Evolutionary conservation across 2,113 vertebrate species (phyloP).

Genomic region (Octodon degus): DNA sequence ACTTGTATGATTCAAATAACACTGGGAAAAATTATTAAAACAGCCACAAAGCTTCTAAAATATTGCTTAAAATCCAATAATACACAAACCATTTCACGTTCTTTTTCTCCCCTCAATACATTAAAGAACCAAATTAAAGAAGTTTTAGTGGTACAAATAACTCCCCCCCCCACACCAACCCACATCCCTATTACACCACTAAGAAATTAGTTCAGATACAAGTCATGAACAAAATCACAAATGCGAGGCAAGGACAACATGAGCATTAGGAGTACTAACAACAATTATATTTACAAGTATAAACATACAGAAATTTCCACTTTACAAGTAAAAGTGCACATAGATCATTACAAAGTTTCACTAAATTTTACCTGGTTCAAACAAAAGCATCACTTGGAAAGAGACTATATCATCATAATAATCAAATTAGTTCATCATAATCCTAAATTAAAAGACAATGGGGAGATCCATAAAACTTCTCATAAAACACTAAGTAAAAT

Average conservation of each 20-base stretch:
- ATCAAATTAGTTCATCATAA: constrained; percentile 85
- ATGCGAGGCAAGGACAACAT: constrained; percentile 85
- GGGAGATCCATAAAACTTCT: constrained; percentile 87
- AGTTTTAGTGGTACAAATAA: constrained; percentile 78
- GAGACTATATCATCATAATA: constrained; percentile 88
- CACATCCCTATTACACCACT: constrained; percentile 82
- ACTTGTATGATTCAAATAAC: constrained; percentile 87
- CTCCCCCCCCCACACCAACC: constrained; percentile 62
- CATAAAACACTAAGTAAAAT: constrained; percentile 88
- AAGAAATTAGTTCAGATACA: constrained; percentile 83
- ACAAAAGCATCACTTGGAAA: constrained; percentile 88
- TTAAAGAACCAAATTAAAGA: constrained; percentile 82
- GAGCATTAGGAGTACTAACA: constrained; percentile 88
- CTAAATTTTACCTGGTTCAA: constrained; percentile 89
- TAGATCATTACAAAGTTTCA: constrained; percentile 90
- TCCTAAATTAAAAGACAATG: constrained; percentile 86
- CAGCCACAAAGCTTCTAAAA: constrained; percentile 86
- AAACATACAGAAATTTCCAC: constrained; percentile 91
- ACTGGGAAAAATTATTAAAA: constrained; percentile 86
- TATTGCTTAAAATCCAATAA: constrained; percentile 87
- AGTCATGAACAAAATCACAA: constrained; percentile 86
- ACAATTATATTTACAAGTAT: constrained; percentile 91
- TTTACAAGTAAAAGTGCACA: constrained; percentile 98
- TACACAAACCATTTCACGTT: constrained; percentile 81
- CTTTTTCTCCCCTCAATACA: constrained; percentile 80